Percentiles rank a stretch among this genome's conserved stretches.
phyloP scores from a whole-genome alignment of 2,113 vertebrate genomes.

The Plecotus auritus region DNA sequence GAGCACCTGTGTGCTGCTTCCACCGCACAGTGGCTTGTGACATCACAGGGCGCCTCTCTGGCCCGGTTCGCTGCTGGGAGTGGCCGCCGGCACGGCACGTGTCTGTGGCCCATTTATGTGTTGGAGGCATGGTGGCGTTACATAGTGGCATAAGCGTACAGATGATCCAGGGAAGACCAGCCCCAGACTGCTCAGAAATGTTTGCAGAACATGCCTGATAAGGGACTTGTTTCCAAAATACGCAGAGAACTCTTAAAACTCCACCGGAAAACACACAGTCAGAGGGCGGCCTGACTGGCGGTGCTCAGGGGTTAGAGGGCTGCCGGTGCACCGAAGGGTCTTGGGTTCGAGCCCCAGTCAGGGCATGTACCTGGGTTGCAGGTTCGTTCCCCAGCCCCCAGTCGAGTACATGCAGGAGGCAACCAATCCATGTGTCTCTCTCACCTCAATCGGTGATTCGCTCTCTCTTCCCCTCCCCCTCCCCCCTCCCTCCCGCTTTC shows the following conservation, averaged over 20 bases:
- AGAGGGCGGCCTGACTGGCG: too few species aligned
- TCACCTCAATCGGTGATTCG: too few species aligned
- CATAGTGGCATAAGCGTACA: fast-evolving
- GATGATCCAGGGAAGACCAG: background rate
- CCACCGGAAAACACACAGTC: background rate
- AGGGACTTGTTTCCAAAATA: background rate
- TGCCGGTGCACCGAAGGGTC: too few species aligned
- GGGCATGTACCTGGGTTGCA: too few species aligned
- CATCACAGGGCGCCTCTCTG: fast-evolving
- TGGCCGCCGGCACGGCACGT: fast-evolving
- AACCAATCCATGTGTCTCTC: too few species aligned
- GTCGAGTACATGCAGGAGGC: too few species aligned
- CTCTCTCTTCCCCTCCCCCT: too few species aligned
- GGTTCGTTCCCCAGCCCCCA: too few species aligned
- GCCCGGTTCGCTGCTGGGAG: fast-evolving
- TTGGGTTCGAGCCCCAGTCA: too few species aligned
- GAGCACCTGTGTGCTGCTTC: fast-evolving
- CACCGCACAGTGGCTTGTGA: fast-evolving
- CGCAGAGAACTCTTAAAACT: background rate
- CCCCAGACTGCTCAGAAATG: too few species aligned
- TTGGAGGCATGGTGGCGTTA: fast-evolving
- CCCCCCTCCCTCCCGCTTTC: too few species aligned
- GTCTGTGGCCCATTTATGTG: fast-evolving
- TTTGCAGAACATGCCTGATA: fast-evolving
- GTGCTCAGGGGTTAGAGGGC: too few species aligned